Base-by-base conservation (phyloP, 2,797 vertebrate species). In the Squalus acanthias region DNA sequence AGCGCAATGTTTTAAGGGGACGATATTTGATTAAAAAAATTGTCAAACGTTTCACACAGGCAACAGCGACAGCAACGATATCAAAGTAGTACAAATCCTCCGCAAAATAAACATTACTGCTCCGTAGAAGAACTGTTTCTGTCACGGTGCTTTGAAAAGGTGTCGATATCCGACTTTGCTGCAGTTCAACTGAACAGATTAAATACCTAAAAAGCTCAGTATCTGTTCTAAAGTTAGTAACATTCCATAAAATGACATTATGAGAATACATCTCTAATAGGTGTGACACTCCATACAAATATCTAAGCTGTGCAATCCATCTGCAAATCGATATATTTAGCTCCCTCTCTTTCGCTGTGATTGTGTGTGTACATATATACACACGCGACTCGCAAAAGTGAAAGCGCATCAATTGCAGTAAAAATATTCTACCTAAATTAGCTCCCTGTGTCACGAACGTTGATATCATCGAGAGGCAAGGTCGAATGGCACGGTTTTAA, bases 381-480 rank as follows among this genome's bases (percentile, higher is more conserved):
- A 57, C 8, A 10, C 63, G 9, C 63, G 17, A 1, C 5, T 65
- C 6, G 13, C 57, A 65, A 57, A 46, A 29, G 26, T 33, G 74
- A 76, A 70, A 17, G 24, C 69, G 2, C 17, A 22, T 89, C 10
- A 57, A 65, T n/a, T n/a, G 12, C 12, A 65, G 29, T 33, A 17
- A 6, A 65, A 17, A 65, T 17, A 20, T 5, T 17, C 29, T 65
- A 17, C 1, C 4, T 17, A 17, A 0, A 39, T 92, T 39, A 65
- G n/a, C 13, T n/a, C 15, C 5, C 60, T n/a, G 13, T 33, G 4
- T 91, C 29, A 92, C 26, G 15, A 92, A n/a, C 10, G 33, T 65
- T 92, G 60, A 92, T 20, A n/a, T 65, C 89, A 92, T 92, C 60
- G 13, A 92, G 93, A 53, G 93, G 93, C 69, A 95, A 53, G 39